phyloP scores from a whole-genome alignment of 2,888 invertebrate species.

The Cataglyphis albicans region DNA sequence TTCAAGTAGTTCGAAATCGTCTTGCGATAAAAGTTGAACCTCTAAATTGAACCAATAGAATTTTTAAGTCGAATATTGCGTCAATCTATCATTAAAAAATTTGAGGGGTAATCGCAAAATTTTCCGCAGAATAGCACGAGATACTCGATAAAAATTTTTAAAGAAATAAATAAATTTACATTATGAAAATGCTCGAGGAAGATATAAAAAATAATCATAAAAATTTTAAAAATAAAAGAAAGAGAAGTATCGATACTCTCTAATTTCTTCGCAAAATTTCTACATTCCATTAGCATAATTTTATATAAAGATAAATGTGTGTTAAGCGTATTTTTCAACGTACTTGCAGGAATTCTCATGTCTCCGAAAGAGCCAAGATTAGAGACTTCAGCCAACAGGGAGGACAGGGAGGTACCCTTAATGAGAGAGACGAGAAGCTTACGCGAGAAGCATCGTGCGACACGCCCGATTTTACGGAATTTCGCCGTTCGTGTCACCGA shows the following conservation, averaged over 20 bases:
- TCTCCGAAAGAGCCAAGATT: neutral
- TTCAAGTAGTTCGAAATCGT: conserved; percentile 39
- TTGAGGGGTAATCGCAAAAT: neutral
- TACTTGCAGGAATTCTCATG: neutral
- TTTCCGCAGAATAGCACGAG: neutral
- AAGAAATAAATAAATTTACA: neutral
- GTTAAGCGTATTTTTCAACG: neutral
- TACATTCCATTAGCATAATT: neutral
- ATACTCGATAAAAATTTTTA: neutral
- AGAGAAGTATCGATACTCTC: neutral
- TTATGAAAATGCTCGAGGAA: neutral
- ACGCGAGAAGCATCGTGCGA: neutral
- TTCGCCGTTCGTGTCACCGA: conserved; percentile 61
- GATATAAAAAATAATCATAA: neutral
- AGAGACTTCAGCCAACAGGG: neutral
- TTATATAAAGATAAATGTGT: neutral
- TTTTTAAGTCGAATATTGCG: neutral
- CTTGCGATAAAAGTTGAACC: conserved; percentile 7
- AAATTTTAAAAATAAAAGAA: neutral
- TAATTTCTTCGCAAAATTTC: neutral
- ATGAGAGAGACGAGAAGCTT: conserved; percentile 2
- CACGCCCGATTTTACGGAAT: conserved; percentile 62
- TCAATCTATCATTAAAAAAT: conserved; percentile 20
- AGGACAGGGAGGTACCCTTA: neutral
- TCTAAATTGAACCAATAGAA: conserved; percentile 30